These are phyloP conservation scores for Cephus cinctus DNA, from an alignment of 1,140 invertebrate species.

Conservation along the genomic window DNA sequence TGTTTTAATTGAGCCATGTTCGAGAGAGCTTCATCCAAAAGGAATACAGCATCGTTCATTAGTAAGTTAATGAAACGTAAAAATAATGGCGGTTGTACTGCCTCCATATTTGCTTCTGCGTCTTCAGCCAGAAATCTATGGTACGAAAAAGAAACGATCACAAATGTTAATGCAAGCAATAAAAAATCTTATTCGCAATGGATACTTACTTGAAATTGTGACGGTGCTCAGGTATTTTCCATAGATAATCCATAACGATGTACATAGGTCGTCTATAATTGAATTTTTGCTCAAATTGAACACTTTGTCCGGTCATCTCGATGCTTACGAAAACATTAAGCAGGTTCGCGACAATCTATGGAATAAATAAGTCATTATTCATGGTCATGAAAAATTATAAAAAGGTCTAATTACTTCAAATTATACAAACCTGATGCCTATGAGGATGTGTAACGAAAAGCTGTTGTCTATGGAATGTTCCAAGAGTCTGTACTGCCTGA, in stretches of 20 bases:
- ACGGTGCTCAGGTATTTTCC: constrained; percentile 76
- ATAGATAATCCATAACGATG: constrained; percentile 87
- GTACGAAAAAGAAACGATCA: constrained; percentile 15
- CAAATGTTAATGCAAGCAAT: constrained; percentile 5
- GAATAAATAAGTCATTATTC: constrained; percentile 24
- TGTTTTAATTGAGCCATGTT: constrained; percentile 82
- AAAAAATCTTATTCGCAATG: constrained; percentile 3
- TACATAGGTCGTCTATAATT: constrained; percentile 96
- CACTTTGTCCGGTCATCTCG: constrained; percentile 94
- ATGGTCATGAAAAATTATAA: constrained; percentile 9
- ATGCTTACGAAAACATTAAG: constrained; percentile 94
- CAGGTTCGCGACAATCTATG: constrained; percentile 70
- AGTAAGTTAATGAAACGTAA: constrained; percentile 91
- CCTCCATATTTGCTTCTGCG: constrained; percentile 88
- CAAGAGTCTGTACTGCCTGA: constrained; percentile 59
- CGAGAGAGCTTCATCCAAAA: constrained; percentile 86
- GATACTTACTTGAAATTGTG: constrained; percentile 70
- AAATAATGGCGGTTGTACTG: constrained; percentile 86
- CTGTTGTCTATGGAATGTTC: constrained; percentile 68
- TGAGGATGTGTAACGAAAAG: constrained; percentile 79
- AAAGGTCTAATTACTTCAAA: constrained; percentile 10
- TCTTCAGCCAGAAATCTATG: constrained; percentile 70
- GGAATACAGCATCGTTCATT: constrained; percentile 94
- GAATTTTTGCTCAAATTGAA: constrained; percentile 96
- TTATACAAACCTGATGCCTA: constrained; percentile 58